Percentiles rank a stretch among this genome's conserved stretches.
These are phyloP conservation scores for Microtus oregoni DNA, from an alignment of 2,113 vertebrate species.

Conservation along the genomic window DNA sequence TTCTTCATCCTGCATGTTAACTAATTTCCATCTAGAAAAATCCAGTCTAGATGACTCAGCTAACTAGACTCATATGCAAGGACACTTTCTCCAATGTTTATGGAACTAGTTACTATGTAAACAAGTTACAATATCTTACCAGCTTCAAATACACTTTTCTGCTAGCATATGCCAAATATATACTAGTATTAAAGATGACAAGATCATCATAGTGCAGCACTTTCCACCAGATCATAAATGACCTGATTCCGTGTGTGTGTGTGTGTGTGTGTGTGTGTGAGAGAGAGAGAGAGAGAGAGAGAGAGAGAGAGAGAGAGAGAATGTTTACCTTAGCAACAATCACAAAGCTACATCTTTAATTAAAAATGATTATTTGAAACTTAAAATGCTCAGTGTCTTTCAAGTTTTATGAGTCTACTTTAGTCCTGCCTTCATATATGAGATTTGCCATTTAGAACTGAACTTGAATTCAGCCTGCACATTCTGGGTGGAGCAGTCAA, in stretches of 20 bases:
- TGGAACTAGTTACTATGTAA: slow-evolving; percentile 29
- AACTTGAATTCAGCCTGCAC: neutral
- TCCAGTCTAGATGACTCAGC: neutral
- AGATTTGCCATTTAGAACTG: neutral
- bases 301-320: too few species aligned
- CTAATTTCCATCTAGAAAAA: slow-evolving; percentile 33
- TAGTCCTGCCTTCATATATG: neutral
- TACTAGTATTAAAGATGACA: neutral
- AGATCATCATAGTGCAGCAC: neutral
- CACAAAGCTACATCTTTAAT: neutral
- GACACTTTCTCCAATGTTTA: slow-evolving; percentile 9
- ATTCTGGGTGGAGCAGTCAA: neutral
- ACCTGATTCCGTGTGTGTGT: neutral
- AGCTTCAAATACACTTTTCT: neutral
- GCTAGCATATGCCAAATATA: neutral
- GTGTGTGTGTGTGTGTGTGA: neutral
- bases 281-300: too few species aligned
- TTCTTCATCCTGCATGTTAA: neutral
- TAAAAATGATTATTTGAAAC: slow-evolving; percentile 38
- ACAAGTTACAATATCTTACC: slow-evolving; percentile 1
- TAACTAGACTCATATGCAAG: neutral
- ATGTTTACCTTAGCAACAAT: neutral
- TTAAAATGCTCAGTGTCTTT: neutral
- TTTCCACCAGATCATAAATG: neutral
- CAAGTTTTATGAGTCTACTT: neutral